Conservation (phyloP, 1,140 invertebrate species). For the Aphelenchoides fujianensis region DNA sequence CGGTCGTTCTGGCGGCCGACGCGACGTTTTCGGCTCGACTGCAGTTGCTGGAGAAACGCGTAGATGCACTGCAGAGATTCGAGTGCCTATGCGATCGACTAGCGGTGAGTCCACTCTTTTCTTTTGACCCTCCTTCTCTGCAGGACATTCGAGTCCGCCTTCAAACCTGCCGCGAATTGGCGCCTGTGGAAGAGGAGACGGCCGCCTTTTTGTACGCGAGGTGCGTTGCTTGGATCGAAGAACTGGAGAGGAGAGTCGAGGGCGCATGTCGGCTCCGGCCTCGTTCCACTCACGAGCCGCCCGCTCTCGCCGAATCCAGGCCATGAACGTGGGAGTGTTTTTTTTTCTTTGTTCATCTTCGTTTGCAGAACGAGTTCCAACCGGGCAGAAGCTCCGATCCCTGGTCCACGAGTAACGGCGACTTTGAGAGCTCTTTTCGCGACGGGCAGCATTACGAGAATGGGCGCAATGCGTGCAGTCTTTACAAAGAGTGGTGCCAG, state of each 20-base stretch:
- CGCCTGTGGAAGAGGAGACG: slow-evolving; percentile 30
- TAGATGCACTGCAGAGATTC: not conserved
- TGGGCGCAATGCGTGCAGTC: slow-evolving; percentile 13
- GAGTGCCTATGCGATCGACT: not conserved
- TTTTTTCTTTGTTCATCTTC: too few relatives aligned
- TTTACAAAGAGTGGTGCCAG: slow-evolving; percentile 31
- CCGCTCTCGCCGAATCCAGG: not conserved
- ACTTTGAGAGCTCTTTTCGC: not conserved
- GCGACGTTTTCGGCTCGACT: slow-evolving; percentile 11
- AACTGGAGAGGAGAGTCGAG: slow-evolving; percentile 36
- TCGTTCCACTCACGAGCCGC: not conserved
- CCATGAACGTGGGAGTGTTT: not conserved
- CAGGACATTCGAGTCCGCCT: not conserved
- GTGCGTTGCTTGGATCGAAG: slow-evolving; percentile 45
- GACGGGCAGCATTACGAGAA: not conserved
- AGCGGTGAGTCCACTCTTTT: too few relatives aligned
- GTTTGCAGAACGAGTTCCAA: too few relatives aligned
- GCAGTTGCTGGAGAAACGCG: not conserved
- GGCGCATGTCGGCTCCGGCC: slow-evolving; percentile 17
- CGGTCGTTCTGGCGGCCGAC: slow-evolving; percentile 8
- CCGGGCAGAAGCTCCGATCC: too few relatives aligned
- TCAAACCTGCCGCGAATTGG: slow-evolving; percentile 27
- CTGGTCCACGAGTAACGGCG: too few relatives aligned
- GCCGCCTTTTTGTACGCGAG: slow-evolving; percentile 48
- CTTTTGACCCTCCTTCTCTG: too few relatives aligned